Evolutionary conservation across 2,888 invertebrate genomes (phyloP).

Genomic region (Erebia palarica): DNA sequence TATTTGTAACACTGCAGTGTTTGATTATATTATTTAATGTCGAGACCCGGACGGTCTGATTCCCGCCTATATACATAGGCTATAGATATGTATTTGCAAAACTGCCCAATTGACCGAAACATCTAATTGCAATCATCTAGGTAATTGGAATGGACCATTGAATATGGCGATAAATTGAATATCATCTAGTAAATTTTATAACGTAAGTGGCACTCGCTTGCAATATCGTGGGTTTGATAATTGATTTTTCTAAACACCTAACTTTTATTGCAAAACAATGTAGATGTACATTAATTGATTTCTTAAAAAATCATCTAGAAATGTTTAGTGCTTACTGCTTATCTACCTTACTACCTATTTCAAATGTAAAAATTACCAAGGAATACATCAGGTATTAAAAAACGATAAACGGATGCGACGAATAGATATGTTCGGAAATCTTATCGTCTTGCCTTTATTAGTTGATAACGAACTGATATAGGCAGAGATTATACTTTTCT

Average conservation of each 20-base stretch:
- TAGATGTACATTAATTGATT: no score
- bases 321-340: no score
- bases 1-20: not conserved
- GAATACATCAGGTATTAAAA: not conserved
- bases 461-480: not conserved
- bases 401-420: not conserved
- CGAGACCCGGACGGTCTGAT: not conserved
- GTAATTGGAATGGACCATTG: not conserved
- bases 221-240: no score
- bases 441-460: slow-evolving; percentile 4
- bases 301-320: no score
- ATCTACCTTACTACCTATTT: not conserved
- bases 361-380: not conserved
- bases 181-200: no score
- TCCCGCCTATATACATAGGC: not conserved
- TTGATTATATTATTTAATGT: not conserved
- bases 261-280: not conserved
- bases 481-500: slow-evolving; percentile 4
- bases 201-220: no score
- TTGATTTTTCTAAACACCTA: no score
- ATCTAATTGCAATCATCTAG: not conserved
- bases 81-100: not conserved
- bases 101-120: not conserved
- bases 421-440: not conserved
- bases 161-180: no score